Percentiles rank a stretch among this genome's conserved stretches.
These are phyloP conservation scores for Hormaphis cornu DNA, from an alignment of 1,140 invertebrate genomes.

Conservation along the genomic window DNA sequence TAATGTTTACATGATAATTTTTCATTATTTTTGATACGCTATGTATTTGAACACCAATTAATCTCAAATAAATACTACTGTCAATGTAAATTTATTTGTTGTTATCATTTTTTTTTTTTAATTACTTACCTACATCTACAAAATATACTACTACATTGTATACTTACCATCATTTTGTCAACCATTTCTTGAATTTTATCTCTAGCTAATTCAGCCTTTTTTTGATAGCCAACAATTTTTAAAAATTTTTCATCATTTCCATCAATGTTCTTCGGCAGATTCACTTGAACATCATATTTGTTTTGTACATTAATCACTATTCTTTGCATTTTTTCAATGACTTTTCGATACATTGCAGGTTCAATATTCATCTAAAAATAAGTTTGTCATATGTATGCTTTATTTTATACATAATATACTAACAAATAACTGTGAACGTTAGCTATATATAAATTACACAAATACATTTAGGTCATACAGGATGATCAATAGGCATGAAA, in stretches of 20 bases:
- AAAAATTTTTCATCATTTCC: slow-evolving; percentile 66
- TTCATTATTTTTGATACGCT: slow-evolving; percentile 88
- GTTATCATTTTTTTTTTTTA: slow-evolving; percentile 72
- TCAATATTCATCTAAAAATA: slow-evolving; percentile 67
- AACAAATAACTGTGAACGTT: too few relatives aligned
- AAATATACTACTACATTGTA: too few relatives aligned
- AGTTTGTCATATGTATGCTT: background rate
- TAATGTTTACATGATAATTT: slow-evolving; percentile 70
- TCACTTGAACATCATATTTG: slow-evolving; percentile 83
- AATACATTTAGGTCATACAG: too few relatives aligned
- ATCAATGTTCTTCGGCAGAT: slow-evolving; percentile 74
- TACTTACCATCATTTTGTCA: slow-evolving; percentile 73
- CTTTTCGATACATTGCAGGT: slow-evolving; percentile 80
- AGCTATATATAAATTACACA: too few relatives aligned
- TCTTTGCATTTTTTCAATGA: slow-evolving; percentile 75
- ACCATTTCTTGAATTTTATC: slow-evolving; percentile 89
- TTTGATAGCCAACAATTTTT: slow-evolving; percentile 85
- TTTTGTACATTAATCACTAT: slow-evolving; percentile 75
- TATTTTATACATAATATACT: too few relatives aligned
- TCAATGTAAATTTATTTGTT: slow-evolving; percentile 74
- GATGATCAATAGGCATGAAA: too few relatives aligned
- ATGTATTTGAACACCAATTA: slow-evolving; percentile 79
- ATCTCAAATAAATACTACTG: slow-evolving; percentile 74
- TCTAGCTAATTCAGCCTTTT: slow-evolving; percentile 68
- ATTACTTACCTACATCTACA: too few relatives aligned